Evolutionary conservation across 2,113 vertebrate genomes (phyloP).

Genomic region (Seriola rivoliana): DNA sequence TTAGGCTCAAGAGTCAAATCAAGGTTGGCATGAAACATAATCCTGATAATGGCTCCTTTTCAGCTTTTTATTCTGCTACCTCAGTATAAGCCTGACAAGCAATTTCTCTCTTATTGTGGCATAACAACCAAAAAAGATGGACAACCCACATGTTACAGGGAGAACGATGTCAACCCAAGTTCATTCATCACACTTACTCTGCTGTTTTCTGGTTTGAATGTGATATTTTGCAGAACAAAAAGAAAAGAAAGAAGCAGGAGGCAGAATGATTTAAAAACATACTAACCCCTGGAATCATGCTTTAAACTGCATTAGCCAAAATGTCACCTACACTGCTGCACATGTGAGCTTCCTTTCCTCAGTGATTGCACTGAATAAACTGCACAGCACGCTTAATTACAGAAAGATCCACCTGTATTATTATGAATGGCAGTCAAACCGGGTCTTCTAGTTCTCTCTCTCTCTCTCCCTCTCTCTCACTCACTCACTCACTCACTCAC

Average conservation of each 20-base stretch:
- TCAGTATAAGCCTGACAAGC: not conserved
- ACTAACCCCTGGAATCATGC: not conserved
- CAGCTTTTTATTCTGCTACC: not conserved
- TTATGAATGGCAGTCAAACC: not conserved
- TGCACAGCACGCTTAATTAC: too few species aligned
- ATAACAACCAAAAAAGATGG: not conserved
- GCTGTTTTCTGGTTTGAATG: not conserved
- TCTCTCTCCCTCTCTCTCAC: too few species aligned
- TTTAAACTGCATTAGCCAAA: not conserved
- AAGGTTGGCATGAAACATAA: not conserved
- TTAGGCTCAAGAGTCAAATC: not conserved
- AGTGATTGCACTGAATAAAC: too few species aligned
- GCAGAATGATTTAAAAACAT: not conserved
- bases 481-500: not conserved
- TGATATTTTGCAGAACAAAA: not conserved
- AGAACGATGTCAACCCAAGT: not conserved
- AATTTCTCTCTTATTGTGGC: not conserved
- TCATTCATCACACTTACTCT: not conserved
- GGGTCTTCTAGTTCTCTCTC: not conserved
- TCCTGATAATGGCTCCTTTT: not conserved
- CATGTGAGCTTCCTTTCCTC: not conserved
- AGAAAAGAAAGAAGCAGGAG: not conserved
- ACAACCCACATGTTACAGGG: not conserved
- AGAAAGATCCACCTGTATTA: not conserved
- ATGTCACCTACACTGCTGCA: not conserved